Evolutionary conservation across 2,797 vertebrate species (phyloP), one percentile per base, ranked within the genome.

Genomic region (Anguilla anguilla): DNA sequence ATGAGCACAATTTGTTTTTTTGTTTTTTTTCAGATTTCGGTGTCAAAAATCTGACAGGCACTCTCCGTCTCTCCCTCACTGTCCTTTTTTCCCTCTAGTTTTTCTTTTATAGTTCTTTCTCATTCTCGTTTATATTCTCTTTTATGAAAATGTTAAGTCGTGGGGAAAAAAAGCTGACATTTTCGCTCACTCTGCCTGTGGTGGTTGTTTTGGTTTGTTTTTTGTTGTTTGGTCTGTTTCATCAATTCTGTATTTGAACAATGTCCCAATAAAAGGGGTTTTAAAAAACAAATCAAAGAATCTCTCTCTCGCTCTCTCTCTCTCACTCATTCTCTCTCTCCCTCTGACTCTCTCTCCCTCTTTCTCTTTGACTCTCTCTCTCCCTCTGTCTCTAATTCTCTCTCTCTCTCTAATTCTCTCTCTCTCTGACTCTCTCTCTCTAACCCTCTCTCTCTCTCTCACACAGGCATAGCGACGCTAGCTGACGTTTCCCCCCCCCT

Each of bases 41-140:
- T 77, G 31, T 39, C 72, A 77, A 72, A 13, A 72, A 72, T 15
- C 31, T 35, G 31, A 67, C 61, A 43, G 35, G 35, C 28, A 3
- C 31, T 43, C 55, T n/a, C 49, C 49, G 19, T 64, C 19, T 15
- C 35, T 15, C n/a, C 17, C 55, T 3, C 7, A 35, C 43, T 49
- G 19, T 55, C 28, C 28, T 67, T n/a, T 10, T 0, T 0, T 86
- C 35, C 13, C 25, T 91, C 49, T 84, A 2, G 86, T 79, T 13
- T 67, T 35, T 19, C 22, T 88, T 91, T 2, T 67, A 67, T n/a
- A n/a, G 17, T 22, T 90, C 17, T 90, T 51, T 86, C 79, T 57
- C 15, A 39, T 77, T 77, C 72, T 43, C 72, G 13, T 77, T 43
- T 43, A 15, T 22, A 17, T 53, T 84, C 25, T 2, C 49, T 53